phyloP scores from a whole-genome alignment of 2,888 invertebrate genomes.

The Ferdinandea cuprea region DNA sequence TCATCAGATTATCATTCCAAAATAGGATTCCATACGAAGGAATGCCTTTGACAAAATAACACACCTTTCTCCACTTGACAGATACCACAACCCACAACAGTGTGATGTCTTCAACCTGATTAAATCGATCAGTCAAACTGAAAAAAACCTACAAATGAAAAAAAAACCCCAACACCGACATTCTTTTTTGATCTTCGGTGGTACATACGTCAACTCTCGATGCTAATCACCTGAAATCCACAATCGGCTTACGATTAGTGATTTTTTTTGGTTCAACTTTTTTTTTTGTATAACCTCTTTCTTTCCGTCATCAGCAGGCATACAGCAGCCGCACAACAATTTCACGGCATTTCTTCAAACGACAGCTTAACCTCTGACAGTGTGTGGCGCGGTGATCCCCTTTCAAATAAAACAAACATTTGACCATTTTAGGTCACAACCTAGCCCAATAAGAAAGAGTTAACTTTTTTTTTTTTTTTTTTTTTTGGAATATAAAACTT shows the following conservation, averaged over 20 bases:
- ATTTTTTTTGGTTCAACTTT: conserved; percentile 21
- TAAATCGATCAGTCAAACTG: conserved; percentile 52
- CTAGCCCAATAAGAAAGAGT: conserved; percentile 47
- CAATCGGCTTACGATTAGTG: conserved; percentile 70
- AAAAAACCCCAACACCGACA: conserved; percentile 21
- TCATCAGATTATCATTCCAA: conserved; percentile 31
- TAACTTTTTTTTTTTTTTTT: conserved; percentile 4
- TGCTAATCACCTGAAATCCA: conserved; percentile 71
- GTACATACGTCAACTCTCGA: conserved; percentile 58
- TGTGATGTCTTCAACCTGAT: conserved; percentile 62
- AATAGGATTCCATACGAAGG: conserved; percentile 31
- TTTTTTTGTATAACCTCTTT: conserved; percentile 30
- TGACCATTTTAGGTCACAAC: conserved; percentile 63
- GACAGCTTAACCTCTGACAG: conserved; percentile 47
- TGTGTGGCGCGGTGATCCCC: conserved; percentile 24
- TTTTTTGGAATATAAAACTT: conserved; percentile 25
- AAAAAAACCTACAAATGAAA: conserved; percentile 14
- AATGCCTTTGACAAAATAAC: conserved; percentile 49
- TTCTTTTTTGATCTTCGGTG: conserved; percentile 43
- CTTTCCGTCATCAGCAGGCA: conserved; percentile 49
- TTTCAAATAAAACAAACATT: conserved; percentile 46
- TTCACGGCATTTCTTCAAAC: conserved; percentile 70
- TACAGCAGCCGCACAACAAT: conserved; percentile 61
- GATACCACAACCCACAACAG: conserved; percentile 52
- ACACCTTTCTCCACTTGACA: conserved; percentile 67